Conservation (phyloP, 1,140 invertebrate genomes). For the Meloidogyne floridensis region DNA sequence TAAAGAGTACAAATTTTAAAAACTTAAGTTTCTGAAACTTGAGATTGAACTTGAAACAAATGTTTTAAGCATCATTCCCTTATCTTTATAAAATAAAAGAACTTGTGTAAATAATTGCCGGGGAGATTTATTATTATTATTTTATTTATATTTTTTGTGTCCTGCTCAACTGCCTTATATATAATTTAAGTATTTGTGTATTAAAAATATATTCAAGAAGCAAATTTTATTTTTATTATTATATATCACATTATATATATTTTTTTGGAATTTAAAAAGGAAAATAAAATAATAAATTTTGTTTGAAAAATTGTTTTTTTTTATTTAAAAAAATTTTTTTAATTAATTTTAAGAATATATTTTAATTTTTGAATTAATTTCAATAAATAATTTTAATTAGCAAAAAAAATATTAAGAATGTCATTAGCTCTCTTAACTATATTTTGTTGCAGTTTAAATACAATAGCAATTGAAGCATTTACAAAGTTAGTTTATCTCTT, state of each 20-base stretch:
- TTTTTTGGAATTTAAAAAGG: not conserved
- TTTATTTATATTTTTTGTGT: not conserved
- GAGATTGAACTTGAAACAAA: too few species aligned
- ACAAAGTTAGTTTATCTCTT: constrained; percentile 34
- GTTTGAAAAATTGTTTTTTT: too few species aligned
- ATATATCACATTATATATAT: not conserved
- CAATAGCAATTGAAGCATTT: constrained; percentile 52
- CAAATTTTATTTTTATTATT: not conserved
- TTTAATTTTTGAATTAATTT: too few species aligned
- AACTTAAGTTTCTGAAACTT: too few species aligned
- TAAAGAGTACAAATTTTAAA: not conserved
- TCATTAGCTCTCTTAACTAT: constrained; percentile 44
- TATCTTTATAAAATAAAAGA: not conserved
- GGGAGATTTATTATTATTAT: not conserved
- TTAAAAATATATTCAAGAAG: not conserved
- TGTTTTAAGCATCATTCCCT: not conserved
- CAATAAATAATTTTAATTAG: not conserved
- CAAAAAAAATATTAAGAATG: not conserved
- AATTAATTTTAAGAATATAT: too few species aligned
- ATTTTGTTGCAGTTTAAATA: constrained; percentile 52
- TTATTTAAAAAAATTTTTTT: too few species aligned
- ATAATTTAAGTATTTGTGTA: constrained; percentile 7
- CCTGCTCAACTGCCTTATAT: constrained; percentile 8
- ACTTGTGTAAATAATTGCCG: not conserved
- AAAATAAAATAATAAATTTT: not conserved